Conservation (phyloP, 2,113 vertebrate genomes). For the Aspidoscelis tigris region DNA sequence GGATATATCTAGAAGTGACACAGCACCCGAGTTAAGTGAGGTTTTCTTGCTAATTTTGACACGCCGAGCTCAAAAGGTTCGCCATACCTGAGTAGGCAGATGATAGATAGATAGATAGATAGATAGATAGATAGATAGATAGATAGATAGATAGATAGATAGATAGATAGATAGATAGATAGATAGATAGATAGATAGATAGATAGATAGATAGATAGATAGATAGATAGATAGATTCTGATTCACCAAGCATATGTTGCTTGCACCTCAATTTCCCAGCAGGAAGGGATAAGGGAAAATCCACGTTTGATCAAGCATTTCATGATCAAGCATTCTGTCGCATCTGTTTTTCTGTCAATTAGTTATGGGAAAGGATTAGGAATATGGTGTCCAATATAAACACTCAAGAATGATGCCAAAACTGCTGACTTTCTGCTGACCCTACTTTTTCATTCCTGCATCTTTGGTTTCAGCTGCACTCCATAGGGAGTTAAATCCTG, state of each 20-base stretch:
- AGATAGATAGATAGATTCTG: too few species aligned
- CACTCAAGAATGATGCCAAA: constrained; percentile 21
- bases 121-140: too few species aligned
- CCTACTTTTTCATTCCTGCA: constrained; percentile 28
- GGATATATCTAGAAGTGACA: too few species aligned
- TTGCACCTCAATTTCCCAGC: too few species aligned
- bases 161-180: too few species aligned
- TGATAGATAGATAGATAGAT: too few species aligned
- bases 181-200: too few species aligned
- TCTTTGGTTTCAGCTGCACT: constrained; percentile 48
- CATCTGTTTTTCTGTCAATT: constrained; percentile 29
- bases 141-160: too few species aligned
- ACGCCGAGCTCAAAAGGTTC: too few species aligned
- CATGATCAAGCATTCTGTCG: neutral
- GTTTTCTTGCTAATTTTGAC: too few species aligned
- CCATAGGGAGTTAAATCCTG: constrained; percentile 28
- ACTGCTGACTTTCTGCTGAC: constrained; percentile 48
- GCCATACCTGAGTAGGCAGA: too few species aligned
- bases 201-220: neutral
- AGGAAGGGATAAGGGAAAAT: neutral
- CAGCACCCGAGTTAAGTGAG: too few species aligned
- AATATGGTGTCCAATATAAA: neutral
- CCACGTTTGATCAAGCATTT: neutral
- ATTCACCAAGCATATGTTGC: neutral
- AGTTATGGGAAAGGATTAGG: constrained; percentile 4